A percentile compares a stretch with the other conserved stretches of the same genome.
Conservation (phyloP, 2,113 vertebrate species). For the Nannobrachium achirus region DNA sequence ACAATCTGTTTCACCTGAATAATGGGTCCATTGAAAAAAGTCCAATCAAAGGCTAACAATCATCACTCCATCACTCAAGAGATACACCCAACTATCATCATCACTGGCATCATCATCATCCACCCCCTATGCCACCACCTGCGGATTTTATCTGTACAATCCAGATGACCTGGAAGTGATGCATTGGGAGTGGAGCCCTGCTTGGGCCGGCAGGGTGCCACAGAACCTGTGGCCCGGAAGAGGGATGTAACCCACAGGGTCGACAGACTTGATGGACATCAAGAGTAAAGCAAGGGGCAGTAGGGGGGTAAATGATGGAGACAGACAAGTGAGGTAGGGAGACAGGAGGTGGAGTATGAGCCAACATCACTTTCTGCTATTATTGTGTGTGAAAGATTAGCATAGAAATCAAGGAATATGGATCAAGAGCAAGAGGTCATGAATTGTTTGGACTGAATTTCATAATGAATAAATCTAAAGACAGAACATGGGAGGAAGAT, state of each 20-base stretch:
- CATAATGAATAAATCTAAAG: no score
- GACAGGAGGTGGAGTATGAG: background rate
- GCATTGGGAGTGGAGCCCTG: constrained; percentile 51
- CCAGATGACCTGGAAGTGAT: constrained; percentile 55
- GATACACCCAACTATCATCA: background rate
- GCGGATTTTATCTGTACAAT: constrained; percentile 12
- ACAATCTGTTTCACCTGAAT: no score
- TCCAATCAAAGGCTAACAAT: no score
- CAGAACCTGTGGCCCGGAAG: constrained; percentile 15
- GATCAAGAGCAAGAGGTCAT: no score
- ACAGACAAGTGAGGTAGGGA: background rate
- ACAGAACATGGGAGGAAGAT: no score
- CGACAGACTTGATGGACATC: constrained; percentile 17
- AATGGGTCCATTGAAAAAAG: no score
- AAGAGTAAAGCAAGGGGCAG: background rate
- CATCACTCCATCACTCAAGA: no score
- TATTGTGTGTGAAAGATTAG: no score
- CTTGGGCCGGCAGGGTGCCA: constrained; percentile 29
- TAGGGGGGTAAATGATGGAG: background rate
- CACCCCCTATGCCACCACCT: constrained; percentile 1
- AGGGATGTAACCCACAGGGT: constrained; percentile 16
- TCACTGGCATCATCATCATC: no score
- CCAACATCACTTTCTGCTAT: no score
- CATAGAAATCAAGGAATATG: no score
- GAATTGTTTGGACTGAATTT: no score